phyloP scores from a whole-genome alignment of 2,797 vertebrate genomes.

The Picus viridis region DNA sequence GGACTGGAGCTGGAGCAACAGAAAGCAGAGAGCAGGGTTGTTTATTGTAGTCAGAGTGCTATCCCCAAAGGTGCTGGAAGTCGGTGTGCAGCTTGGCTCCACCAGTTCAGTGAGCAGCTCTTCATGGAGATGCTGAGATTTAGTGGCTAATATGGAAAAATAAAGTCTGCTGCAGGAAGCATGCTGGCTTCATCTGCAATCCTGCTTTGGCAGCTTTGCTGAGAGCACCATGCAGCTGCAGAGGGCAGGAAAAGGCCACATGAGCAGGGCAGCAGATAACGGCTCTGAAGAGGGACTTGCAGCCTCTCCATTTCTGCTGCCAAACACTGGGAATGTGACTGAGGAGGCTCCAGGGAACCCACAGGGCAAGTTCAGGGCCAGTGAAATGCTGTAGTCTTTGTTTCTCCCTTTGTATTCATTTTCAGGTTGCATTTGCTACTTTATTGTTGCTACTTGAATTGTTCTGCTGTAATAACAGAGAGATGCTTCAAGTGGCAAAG shows the following conservation, averaged over 20 bases:
- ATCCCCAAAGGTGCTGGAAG: background rate
- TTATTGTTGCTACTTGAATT: background rate
- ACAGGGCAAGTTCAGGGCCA: background rate
- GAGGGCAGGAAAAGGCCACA: constrained; percentile 60
- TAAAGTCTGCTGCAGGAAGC: constrained; percentile 47
- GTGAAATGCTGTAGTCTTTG: background rate
- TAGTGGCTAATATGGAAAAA: constrained; percentile 18
- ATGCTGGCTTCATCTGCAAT: constrained; percentile 34
- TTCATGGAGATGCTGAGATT: constrained; percentile 5
- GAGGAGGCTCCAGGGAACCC: background rate
- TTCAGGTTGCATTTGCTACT: background rate
- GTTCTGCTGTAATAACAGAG: background rate
- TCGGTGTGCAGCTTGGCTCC: background rate
- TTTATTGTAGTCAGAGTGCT: background rate
- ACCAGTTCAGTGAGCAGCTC: background rate
- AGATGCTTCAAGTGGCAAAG: background rate
- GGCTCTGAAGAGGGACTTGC: background rate
- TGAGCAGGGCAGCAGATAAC: constrained; percentile 48
- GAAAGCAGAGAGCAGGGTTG: background rate
- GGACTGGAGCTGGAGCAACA: background rate
- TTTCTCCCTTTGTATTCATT: background rate
- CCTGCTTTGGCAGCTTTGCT: constrained; percentile 37
- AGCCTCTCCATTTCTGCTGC: background rate
- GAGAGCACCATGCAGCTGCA: constrained; percentile 55
- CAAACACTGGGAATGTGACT: background rate